phyloP scores from a whole-genome alignment of 2,113 vertebrate genomes.

The Brachirus orientalis region DNA sequence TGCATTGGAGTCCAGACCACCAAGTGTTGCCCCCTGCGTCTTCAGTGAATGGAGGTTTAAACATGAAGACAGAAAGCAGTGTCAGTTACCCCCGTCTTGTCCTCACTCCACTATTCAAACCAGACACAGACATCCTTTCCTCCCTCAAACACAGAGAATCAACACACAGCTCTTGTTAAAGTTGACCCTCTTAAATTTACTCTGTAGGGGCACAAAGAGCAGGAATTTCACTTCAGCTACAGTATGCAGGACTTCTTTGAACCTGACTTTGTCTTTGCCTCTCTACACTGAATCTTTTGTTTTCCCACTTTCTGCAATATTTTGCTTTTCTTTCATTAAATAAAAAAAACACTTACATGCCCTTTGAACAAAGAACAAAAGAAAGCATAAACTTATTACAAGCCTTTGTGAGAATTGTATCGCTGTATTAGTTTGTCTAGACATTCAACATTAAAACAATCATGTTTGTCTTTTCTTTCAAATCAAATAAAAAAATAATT shows the following conservation, averaged over 20 bases:
- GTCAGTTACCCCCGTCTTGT: slow-evolving; percentile 49
- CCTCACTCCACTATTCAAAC: slow-evolving; percentile 50
- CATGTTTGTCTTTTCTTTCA: slow-evolving; percentile 38
- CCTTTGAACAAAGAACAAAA: slow-evolving; percentile 17
- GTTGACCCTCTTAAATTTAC: slow-evolving; percentile 67
- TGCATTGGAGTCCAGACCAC: slow-evolving; percentile 43
- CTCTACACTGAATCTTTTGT: slow-evolving; percentile 19
- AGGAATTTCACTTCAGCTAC: slow-evolving; percentile 52
- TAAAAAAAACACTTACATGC: slow-evolving; percentile 14
- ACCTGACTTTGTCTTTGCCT: slow-evolving; percentile 25
- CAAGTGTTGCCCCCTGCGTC: slow-evolving; percentile 46
- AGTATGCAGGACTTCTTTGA: slow-evolving; percentile 23
- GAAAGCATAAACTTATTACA: slow-evolving; percentile 14
- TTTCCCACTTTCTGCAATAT: background rate
- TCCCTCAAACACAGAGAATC: slow-evolving; percentile 64
- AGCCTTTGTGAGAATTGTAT: slow-evolving; percentile 2
- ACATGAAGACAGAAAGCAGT: slow-evolving; percentile 62
- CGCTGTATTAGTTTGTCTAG: slow-evolving; percentile 20
- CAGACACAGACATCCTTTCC: slow-evolving; percentile 57
- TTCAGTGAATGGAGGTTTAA: slow-evolving; percentile 53
- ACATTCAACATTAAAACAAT: slow-evolving; percentile 20
- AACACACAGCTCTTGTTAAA: slow-evolving; percentile 74
- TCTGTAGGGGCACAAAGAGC: slow-evolving; percentile 57
- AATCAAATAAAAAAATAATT: slow-evolving; percentile 25
- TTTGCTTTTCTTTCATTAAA: background rate